Base-by-base conservation (phyloP, 2,888 invertebrate species). In the Gortyna flavago region DNA sequence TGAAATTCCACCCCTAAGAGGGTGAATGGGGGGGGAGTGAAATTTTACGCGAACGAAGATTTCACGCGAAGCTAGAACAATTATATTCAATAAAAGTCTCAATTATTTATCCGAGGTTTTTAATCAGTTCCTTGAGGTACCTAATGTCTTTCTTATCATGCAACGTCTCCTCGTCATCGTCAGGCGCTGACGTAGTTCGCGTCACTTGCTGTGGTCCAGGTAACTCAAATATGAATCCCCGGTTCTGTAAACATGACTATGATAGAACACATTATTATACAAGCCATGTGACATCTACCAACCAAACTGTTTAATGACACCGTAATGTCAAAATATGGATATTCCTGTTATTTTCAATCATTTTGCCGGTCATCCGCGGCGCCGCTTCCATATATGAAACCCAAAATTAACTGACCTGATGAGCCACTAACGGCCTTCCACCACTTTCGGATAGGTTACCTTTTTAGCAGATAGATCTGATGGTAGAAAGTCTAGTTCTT, bases 61-160 rank as follows among this genome's bases (percentile, higher is more conserved):
- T n/a, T n/a, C n/a, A n/a, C n/a, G n/a, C n/a, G n/a, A n/a, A n/a
- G n/a, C n/a, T n/a, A n/a, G n/a, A n/a, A n/a, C n/a, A n/a, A n/a
- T n/a, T n/a, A 5, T 25, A 68, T 61, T n/a, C 44, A 89, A 89
- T 78, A 80, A 85, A 85, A 85, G 21, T 65, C 61, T 48, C 51
- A 70, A 16, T 54, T 62, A 35, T 75, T 95, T 90, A 95, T 68
- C 95, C 96, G 80, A 96, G 94, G 88, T 95, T 96, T 94, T 96
- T 96, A 92, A 96, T 94, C 35, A 96, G 88, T 83, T 96, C 96
- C 78, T 94, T 95, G 44, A 96, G 85, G 81, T 93, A 96, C 75
- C 89, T 90, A 71, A 95, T 92, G 64, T 95, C 95, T 64, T 94
- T 95, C 80, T 93, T 94, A 66, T 95, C 93, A 38, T 93, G 90